These are phyloP conservation scores for Cryptocheilus praepositus DNA, from an alignment of 2,888 invertebrate genomes.

Conservation along the genomic window DNA sequence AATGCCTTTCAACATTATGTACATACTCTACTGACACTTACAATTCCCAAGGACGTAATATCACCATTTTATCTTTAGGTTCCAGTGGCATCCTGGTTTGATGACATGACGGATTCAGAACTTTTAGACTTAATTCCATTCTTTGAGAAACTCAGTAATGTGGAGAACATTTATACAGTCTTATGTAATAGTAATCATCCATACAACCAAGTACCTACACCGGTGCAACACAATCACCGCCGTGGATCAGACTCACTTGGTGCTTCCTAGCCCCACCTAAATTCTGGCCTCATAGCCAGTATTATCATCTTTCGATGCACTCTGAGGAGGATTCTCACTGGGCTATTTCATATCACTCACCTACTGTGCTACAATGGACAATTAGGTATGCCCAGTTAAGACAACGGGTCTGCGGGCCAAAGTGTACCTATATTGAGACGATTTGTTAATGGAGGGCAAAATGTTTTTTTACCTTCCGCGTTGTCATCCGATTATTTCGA, in stretches of 20 bases:
- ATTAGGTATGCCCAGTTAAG: slow-evolving; percentile 46
- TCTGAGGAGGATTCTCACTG: slow-evolving; percentile 66
- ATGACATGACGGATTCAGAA: slow-evolving; percentile 98
- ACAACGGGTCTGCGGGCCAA: slow-evolving; percentile 19
- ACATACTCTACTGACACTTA: neutral
- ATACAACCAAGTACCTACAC: slow-evolving; percentile 77
- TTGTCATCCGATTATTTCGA: slow-evolving; percentile 26
- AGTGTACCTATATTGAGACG: slow-evolving; percentile 28
- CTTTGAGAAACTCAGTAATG: slow-evolving; percentile 97
- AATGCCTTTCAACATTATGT: slow-evolving; percentile 22
- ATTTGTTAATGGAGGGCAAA: slow-evolving; percentile 23
- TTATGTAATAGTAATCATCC: slow-evolving; percentile 94
- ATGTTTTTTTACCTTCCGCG: slow-evolving; percentile 21
- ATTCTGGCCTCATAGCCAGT: slow-evolving; percentile 69
- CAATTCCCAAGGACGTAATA: neutral
- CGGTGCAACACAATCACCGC: slow-evolving; percentile 67
- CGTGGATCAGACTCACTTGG: slow-evolving; percentile 68
- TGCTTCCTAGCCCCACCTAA: slow-evolving; percentile 72
- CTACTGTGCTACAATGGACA: slow-evolving; percentile 55
- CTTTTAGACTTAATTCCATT: slow-evolving; percentile 97
- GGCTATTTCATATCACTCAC: slow-evolving; percentile 65
- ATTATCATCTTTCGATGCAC: slow-evolving; percentile 68
- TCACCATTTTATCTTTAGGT: slow-evolving; percentile 78
- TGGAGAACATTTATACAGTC: slow-evolving; percentile 97
- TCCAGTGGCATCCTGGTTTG: slow-evolving; percentile 99